Base-by-base conservation (phyloP, 2,888 invertebrate genomes). In the Parasteatoda lunata region DNA sequence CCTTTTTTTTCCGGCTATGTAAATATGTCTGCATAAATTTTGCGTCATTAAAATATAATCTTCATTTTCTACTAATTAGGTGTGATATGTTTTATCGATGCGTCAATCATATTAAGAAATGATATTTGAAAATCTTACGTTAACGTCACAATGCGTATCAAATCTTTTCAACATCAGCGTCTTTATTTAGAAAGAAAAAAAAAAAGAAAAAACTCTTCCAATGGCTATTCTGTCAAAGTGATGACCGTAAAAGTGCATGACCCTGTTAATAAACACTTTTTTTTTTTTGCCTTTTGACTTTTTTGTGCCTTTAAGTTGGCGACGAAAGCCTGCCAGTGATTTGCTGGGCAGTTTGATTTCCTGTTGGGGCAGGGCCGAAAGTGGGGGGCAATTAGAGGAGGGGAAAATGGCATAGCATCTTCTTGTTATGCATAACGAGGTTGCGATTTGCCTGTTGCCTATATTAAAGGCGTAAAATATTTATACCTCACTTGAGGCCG, bases 181-280 rank as follows among this genome's bases (percentile, higher is more conserved):
- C 30, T 30, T 30, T 30, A 30, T 30, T 30, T 30, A 30, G 30
- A 30, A 6, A 59, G 6, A 6, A 59, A 59, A 59, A 59, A 59
- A 59, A 59, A 59, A 59, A 6, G 4, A 7, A 54, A 54, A 2
- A 2, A 54, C 1, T 7, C 8, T 59, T 73, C 54, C 54, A 59
- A 52, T 72, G 66, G 52, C 66, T 64, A 80, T 72, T 81, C 75
- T 45, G 59, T 81, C 75, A 75, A 66, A 9, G 54, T 73, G 81
- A 81, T 69, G 81, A 73, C 75, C 75, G 81, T 81, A 69, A 47
- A 81, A 75, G 81, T 81, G 81, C 81, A 81, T 81, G 81, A 81
- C 81, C 81, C 81, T 75, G 75, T 69, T 68, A 73, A 52, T 52
- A 51, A 66, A 52, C 13, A 13, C 47, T 65, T 51, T 49, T 65